A percentile compares a stretch with the other conserved stretches of the same genome.
Evolutionary conservation across 2,888 invertebrate species (phyloP).

Genomic region (Diarsia rubi): DNA sequence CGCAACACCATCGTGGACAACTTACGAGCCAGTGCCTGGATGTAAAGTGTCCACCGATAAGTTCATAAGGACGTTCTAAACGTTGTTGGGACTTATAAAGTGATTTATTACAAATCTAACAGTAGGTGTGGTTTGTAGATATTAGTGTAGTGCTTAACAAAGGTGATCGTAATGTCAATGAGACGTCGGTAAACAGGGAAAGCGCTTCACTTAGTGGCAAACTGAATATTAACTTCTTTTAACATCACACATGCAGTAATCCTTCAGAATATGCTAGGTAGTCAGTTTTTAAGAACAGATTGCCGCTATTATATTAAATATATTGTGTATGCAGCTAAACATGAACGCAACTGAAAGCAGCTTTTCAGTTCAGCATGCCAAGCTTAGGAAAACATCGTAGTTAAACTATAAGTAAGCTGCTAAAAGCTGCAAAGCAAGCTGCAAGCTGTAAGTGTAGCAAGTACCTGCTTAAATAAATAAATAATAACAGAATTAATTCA

Average conservation of each 20-base stretch:
- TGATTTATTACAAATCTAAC: conserved; percentile 22
- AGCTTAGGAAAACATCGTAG: background rate
- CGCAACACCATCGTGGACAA: conserved; percentile 84
- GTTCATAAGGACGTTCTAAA: conserved; percentile 36
- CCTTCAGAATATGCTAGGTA: background rate
- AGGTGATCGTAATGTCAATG: conserved; percentile 2
- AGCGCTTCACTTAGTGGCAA: background rate
- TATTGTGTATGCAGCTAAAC: background rate
- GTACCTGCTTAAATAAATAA: conserved; percentile 13
- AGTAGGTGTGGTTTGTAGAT: conserved; percentile 24
- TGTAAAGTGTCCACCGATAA: conserved; percentile 65
- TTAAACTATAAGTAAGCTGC: no score
- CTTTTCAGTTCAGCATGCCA: background rate
- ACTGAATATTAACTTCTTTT: conserved; percentile 2
- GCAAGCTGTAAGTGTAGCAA: no score
- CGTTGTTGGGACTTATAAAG: conserved; percentile 40
- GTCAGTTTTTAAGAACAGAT: background rate
- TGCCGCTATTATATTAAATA: background rate
- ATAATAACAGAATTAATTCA: background rate
- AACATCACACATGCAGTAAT: background rate
- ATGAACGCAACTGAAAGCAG: background rate
- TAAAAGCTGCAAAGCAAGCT: no score
- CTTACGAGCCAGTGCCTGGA: conserved; percentile 77
- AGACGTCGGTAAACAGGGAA: conserved; percentile 12
- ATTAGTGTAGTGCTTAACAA: conserved; percentile 13